Evolutionary conservation across 2,113 vertebrate species (phyloP), one percentile per base, ranked within the genome.

Genomic region (Lates calcarifer): DNA sequence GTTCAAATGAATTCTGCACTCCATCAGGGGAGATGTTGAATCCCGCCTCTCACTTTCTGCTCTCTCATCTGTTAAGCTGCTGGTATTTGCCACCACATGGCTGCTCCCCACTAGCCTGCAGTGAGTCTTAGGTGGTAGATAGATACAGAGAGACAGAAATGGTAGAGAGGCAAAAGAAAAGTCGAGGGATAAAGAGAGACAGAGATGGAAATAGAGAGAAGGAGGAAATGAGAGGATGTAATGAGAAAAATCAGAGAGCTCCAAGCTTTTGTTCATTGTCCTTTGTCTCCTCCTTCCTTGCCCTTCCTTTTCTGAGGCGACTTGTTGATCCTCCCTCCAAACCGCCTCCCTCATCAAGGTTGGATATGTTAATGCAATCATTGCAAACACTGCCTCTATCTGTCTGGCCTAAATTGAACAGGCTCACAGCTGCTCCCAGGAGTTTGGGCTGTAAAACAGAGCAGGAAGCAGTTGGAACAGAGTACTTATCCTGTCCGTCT

Each of bases 351-450:
- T 84, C 79, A 4, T 76, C 53, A 86, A 89, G 65, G 77, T 58
- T 87, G 83, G 79, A 90, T 92, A 93, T 94, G 90, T 86, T 93
- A 94, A 94, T 93, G 90, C 89, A 94, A 93, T 93, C 91, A 91
- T 84, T 84, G 86, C 82, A 81, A 92, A 93, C 91, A 91, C 91
- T 73, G 91, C 80, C 92, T 93, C 91, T 91, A 90, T 92, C 92
- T 94, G 91, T 90, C 90, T 87, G 86, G 81, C 78, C 85, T 87
- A 88, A 92, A 92, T 92, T 92, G 90, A 91, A 90, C 93, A 90
- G 91, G 85, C 89, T 90, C 89, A 73, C 89, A 86, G 82, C 79
- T 74, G 77, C 87, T 91, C 87, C 80, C 90, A 53, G 82, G 90
- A 85, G 91, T 91, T 86, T 29, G 14, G 43, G 81, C 81, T 85